phyloP scores from a whole-genome alignment of 2,113 vertebrate species.

The Caloenas nicobarica region DNA sequence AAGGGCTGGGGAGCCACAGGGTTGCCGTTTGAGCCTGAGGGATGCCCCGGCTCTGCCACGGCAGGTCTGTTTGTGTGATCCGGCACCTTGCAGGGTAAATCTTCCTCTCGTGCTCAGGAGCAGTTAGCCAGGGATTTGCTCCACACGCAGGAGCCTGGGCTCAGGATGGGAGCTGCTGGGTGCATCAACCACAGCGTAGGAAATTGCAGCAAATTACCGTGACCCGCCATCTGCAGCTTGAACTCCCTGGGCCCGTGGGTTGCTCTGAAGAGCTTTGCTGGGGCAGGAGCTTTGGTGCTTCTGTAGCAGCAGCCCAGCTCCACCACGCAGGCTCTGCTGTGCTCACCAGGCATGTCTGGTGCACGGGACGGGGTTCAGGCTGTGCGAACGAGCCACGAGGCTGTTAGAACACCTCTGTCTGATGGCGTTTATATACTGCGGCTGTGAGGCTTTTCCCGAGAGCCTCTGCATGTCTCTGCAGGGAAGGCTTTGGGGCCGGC shows the following conservation, averaged over 20 bases:
- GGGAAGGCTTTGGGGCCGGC: rapidly evolving
- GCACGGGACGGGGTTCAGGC: rapidly evolving
- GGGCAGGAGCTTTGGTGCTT: background rate
- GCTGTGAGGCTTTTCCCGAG: background rate
- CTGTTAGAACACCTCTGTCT: rapidly evolving
- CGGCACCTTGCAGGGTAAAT: background rate
- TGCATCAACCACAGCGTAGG: rapidly evolving
- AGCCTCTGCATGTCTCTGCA: background rate
- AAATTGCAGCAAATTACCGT: background rate
- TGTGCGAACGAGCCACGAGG: background rate
- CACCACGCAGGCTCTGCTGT: background rate
- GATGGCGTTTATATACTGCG: rapidly evolving
- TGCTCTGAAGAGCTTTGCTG: background rate
- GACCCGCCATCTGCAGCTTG: background rate
- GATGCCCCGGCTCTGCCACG: background rate
- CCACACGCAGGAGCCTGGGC: background rate
- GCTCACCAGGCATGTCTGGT: background rate
- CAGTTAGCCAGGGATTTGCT: background rate
- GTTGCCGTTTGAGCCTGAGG: background rate
- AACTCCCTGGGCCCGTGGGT: rapidly evolving
- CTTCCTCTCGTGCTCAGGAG: background rate
- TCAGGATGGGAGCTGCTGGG: background rate
- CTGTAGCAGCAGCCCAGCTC: background rate
- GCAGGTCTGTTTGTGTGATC: background rate
- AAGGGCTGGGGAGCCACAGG: background rate